Base-by-base conservation (phyloP, 2,113 vertebrate genomes). In the Empidonax traillii region DNA sequence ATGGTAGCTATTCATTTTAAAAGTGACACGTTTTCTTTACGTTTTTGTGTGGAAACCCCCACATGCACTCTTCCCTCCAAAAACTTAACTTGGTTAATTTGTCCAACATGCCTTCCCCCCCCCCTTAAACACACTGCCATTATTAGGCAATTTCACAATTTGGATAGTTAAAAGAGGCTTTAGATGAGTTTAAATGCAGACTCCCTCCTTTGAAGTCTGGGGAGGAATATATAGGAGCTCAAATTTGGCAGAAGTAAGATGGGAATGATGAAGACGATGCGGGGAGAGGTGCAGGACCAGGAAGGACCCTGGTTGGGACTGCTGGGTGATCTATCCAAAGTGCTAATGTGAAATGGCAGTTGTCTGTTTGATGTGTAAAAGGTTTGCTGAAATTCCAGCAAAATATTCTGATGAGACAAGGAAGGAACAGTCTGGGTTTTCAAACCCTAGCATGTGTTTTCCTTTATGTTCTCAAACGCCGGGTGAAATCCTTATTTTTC, bases 1-100 rank as follows among this genome's bases (percentile, higher is more conserved):
- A 97, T 98, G 97, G 97, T 96, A 97, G 94, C 97, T 96, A 97
- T 97, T 96, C 90, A 94, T 95, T 97, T 97, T 86, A 96, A 96
- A 89, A 97, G 91, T 97, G 92, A 96, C 98, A 96, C 86, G 93
- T 97, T 98, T 97, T 97, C 91, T 94, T 96, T 97, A 96, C 31
- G 46, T 93, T 96, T 96, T 96, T 96, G 84, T 89, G 72, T 94
- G 90, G 92, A 97, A 96, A 95, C 94, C 96, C 94, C 76, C 94
- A 55, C 90, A 80, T 20, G 49, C 78, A 63, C 46, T 37, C 52
- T 95, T 96, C 84, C 62, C 69, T 97, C 85, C 89, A 95, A 97
- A 98, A 98, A 97, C 93, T 97, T 96, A 56, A 79, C 77, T 97
- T 83, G 49, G 92, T 92, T 97, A 87, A 95, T 97, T 96, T 97